Conservation (phyloP, 2,888 invertebrate species). For the Fabriciana adippe region DNA sequence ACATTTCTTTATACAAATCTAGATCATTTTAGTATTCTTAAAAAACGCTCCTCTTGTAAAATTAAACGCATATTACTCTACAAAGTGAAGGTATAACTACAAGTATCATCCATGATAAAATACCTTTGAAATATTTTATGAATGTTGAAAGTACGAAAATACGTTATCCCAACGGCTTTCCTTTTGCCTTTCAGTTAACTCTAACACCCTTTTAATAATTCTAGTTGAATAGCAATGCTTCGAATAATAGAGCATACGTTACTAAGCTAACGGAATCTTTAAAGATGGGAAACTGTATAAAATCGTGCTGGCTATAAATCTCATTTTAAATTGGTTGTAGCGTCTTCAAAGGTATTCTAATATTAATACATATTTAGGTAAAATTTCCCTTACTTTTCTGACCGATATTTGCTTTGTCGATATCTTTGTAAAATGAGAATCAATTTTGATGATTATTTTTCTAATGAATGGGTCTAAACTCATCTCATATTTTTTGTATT, state of each 20-base stretch:
- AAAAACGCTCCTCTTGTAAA: background rate
- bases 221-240: constrained; percentile 13
- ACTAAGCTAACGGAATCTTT: background rate
- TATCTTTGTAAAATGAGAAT: no score
- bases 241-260: constrained; percentile 1
- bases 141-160: constrained; percentile 12
- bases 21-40: background rate
- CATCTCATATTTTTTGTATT: no score
- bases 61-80: background rate
- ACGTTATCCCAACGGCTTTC: background rate
- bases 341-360: no score
- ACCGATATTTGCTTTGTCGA: no score
- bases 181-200: constrained; percentile 1
- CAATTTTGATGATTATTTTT: no score
- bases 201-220: constrained; percentile 26
- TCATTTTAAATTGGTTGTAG: no score
- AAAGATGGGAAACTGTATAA: background rate
- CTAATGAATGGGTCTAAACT: no score
- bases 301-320: no score
- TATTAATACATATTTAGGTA: no score
- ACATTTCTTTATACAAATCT: background rate
- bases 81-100: background rate
- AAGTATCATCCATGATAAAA: background rate
- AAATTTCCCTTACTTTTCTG: no score
- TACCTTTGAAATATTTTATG: background rate